Evolutionary conservation across 2,797 vertebrate species (phyloP).

Genomic region (Crocodylus rhombifer): DNA sequence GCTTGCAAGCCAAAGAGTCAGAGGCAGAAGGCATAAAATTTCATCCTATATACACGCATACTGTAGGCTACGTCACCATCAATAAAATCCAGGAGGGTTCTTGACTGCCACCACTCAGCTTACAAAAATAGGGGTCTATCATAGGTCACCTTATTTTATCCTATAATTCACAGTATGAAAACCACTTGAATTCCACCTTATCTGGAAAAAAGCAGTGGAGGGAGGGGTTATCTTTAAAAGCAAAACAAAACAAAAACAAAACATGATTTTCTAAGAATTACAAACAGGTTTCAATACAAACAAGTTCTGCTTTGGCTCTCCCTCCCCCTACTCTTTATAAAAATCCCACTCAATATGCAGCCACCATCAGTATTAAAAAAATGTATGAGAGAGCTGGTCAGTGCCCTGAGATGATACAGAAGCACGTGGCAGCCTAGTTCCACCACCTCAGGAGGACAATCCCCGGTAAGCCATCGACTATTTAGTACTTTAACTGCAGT

Average conservation of each 20-base stretch:
- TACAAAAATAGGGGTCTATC: conserved; percentile 44
- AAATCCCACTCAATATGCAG: conserved; percentile 7
- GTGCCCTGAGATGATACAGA: conserved; percentile 34
- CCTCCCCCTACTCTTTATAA: neutral
- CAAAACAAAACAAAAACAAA: neutral
- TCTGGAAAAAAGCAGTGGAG: neutral
- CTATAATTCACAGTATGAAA: conserved; percentile 52
- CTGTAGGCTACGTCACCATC: neutral
- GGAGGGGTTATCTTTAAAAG: neutral
- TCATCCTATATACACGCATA: conserved; percentile 5
- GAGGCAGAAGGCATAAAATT: conserved; percentile 49
- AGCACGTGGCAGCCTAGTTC: conserved; percentile 6
- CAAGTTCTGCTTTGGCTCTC: neutral
- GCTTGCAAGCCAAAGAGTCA: conserved; percentile 22
- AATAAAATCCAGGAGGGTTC: conserved; percentile 12
- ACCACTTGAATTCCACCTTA: conserved; percentile 56
- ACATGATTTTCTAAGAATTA: conserved; percentile 11
- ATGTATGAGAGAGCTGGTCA: neutral
- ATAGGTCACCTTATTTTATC: conserved; percentile 19
- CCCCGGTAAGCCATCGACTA: conserved; percentile 10
- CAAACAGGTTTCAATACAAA: conserved; percentile 34
- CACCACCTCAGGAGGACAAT: neutral
- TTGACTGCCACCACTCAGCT: conserved; percentile 24
- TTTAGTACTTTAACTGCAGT: neutral
- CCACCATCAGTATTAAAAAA: conserved; percentile 38